Evolutionary conservation across 1,140 invertebrate genomes (phyloP), one percentile per base, ranked within the genome.

Genomic region (Ctenoplectra terminalis): DNA sequence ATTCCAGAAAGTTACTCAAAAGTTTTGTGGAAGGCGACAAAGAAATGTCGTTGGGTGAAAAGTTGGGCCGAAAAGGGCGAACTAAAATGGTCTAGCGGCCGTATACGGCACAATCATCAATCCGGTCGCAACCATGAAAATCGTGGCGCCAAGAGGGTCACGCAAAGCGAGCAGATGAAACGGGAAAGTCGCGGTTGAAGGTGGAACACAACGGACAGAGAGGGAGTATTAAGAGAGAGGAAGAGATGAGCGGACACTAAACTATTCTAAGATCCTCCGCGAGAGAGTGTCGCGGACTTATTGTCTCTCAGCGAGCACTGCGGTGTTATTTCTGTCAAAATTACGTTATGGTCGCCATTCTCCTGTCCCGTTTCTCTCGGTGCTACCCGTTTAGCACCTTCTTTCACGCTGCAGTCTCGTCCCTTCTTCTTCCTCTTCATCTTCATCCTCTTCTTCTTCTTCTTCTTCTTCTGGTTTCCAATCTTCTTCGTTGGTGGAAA

Each of bases 241-340:
- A 50, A 67, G 70, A 72, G 67, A 63, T 48, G 37, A 66, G 43
- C 58, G 81, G 81, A 85, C 71, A 81, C 61, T 76, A 80, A 85
- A 91, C 90, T 91, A 92, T 92, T 92, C 89, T 90, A 81, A 90
- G 88, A 88, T 86, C 81, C 56, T 1, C 75, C 56, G 71, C 74
- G 73, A 80, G 81, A 84, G 82, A 87, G 81, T 82, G 84, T 90
- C 89, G 84, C 80, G 81, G 80, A 91, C 92, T 93, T 92, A 93
- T 93, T 93, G 92, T 92, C 90, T 89, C 85, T 87, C 71, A n/a
- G 81, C 76, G 54, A 74, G 66, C 79, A 71, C 76, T 82, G 71
- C 74, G 74, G 75, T 75, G 91, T 93, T 93, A 93, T 93, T 93
- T 93, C 90, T 90, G 92, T 93, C 92, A 93, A 93, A 93, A 92